These are phyloP conservation scores for Atherinomorus stipes DNA, from an alignment of 2,113 vertebrate genomes.

Conservation along the genomic window DNA sequence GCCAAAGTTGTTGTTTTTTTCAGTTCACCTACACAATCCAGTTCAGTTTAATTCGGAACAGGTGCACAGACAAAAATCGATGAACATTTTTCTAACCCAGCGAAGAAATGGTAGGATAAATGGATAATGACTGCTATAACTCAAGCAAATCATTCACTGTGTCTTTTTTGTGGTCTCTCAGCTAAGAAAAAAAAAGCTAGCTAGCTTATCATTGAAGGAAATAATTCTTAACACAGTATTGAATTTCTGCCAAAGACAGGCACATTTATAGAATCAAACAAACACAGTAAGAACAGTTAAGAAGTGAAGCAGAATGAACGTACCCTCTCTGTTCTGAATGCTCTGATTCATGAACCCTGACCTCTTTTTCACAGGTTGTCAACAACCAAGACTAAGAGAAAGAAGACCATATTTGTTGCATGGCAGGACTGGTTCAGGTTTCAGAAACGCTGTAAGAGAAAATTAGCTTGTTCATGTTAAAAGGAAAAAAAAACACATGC, in stretches of 20 bases:
- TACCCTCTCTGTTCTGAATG: constrained; percentile 44
- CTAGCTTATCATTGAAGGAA: constrained; percentile 50
- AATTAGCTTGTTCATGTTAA: constrained; percentile 32
- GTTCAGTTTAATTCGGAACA: constrained; percentile 23
- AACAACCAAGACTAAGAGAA: constrained; percentile 63
- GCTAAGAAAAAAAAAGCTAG: constrained; percentile 31
- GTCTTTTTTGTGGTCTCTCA: constrained; percentile 61
- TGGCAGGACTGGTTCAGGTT: constrained; percentile 24
- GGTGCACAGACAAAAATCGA: constrained; percentile 34
- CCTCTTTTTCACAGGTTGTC: constrained; percentile 70
- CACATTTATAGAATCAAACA: constrained; percentile 55
- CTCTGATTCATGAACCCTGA: constrained; percentile 75
- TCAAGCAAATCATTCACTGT: constrained; percentile 40
- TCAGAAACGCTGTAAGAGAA: constrained; percentile 26
- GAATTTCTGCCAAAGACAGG: constrained; percentile 45
- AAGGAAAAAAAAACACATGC: constrained; percentile 46
- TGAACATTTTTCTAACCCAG: constrained; percentile 49
- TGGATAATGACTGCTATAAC: constrained; percentile 39
- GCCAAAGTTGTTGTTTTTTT: constrained; percentile 8
- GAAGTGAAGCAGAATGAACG: constrained; percentile 59
- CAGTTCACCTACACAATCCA: constrained; percentile 15
- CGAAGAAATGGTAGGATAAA: constrained; percentile 43
- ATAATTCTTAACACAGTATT: constrained; percentile 44
- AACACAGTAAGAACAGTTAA: constrained; percentile 63
- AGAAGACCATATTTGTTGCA: constrained; percentile 33